phyloP scores from a whole-genome alignment of 2,797 vertebrate species.

The Pangasius djambal region DNA sequence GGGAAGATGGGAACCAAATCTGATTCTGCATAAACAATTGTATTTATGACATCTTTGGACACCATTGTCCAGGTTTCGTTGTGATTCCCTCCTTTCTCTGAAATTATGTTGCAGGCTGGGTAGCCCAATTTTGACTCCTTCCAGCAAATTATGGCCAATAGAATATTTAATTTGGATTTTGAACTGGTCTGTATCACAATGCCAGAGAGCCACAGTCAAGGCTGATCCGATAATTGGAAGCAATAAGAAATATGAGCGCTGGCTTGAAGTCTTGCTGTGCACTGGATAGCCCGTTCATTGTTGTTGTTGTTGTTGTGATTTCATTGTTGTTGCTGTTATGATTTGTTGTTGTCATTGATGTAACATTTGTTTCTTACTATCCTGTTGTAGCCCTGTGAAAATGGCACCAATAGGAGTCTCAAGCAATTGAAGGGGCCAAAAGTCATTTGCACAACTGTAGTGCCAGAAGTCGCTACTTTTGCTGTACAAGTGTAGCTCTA shows the following conservation, averaged over 20 bases:
- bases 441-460: conserved; percentile 1
- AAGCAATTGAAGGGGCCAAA: conserved; percentile 3
- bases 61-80: background rate
- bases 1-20: background rate
- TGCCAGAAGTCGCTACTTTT: background rate
- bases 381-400: background rate
- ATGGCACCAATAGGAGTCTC: background rate
- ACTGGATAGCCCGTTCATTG: background rate
- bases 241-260: conserved; percentile 1
- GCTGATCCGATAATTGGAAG: background rate
- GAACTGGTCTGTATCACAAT: background rate
- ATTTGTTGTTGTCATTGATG: background rate
- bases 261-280: background rate
- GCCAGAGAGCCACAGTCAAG: background rate
- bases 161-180: background rate
- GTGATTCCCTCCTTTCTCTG: background rate
- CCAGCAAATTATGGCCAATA: background rate
- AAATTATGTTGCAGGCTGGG: background rate
- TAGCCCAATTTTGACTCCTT: background rate
- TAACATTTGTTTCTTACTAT: background rate
- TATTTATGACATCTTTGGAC: background rate
- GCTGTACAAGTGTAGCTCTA: background rate
- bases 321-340: background rate
- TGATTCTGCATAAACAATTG: background rate
- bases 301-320: background rate